These are phyloP conservation scores for Drosophila fungiperda DNA, from an alignment of 2,888 invertebrate species.

Conservation along the genomic window DNA sequence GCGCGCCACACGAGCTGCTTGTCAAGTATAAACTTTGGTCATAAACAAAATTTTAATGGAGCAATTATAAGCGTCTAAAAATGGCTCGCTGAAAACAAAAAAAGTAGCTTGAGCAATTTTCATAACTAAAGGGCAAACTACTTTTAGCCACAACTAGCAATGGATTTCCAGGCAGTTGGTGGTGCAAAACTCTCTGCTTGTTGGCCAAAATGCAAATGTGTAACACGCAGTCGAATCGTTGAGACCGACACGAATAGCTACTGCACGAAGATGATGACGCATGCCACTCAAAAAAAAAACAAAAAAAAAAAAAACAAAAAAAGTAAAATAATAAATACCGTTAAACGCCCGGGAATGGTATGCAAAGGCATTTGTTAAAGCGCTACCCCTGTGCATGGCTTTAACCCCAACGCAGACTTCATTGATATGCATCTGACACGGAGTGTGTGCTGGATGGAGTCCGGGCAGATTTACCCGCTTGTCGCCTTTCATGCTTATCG, in stretches of 20 bases:
- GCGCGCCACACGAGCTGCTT: constrained; percentile 55
- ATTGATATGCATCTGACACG: constrained; percentile 61
- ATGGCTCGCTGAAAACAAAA: constrained; percentile 51
- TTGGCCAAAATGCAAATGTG: constrained; percentile 72
- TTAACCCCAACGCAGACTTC: constrained; percentile 39
- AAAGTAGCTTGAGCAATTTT: constrained; percentile 53
- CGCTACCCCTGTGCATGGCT: not conserved
- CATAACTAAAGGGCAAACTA: constrained; percentile 69
- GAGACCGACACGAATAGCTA: constrained; percentile 47
- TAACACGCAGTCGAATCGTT: constrained; percentile 60
- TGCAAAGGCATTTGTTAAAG: constrained; percentile 48
- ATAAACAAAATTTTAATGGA: constrained; percentile 79
- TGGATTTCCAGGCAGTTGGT: not conserved
- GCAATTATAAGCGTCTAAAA: constrained; percentile 76
- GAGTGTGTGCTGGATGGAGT: not conserved
- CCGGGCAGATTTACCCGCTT: constrained; percentile 41
- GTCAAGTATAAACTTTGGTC: constrained; percentile 71
- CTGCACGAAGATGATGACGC: constrained; percentile 65
- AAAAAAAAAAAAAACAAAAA: not conserved
- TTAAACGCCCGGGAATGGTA: constrained; percentile 45
- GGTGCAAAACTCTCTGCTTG: not conserved
- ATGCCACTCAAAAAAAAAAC: constrained; percentile 53
- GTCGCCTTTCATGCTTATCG: constrained; percentile 72
- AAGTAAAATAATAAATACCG: constrained; percentile 26
- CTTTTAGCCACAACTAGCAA: constrained; percentile 53